Percentiles rank a stretch among this genome's conserved stretches.
Conservation (phyloP, 2,113 vertebrate genomes). For the Trematocara stigmaticum region DNA sequence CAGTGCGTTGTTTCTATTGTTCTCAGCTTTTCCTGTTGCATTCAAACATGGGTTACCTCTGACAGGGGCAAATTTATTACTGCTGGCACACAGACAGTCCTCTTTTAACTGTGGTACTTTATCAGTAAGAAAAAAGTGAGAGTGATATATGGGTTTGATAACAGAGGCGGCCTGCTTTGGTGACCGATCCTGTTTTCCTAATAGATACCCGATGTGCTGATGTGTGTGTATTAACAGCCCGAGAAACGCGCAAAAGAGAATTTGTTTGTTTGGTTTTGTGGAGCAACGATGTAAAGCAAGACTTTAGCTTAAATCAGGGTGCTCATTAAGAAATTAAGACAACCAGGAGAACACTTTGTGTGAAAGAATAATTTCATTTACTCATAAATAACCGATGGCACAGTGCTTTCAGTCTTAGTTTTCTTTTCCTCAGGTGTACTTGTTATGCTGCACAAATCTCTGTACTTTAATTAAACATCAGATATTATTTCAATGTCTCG, state of each 20-base stretch:
- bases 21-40: not conserved
- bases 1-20: not conserved
- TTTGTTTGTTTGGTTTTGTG: not conserved
- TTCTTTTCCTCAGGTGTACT: not conserved
- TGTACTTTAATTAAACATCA: not conserved
- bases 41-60: conserved; percentile 16
- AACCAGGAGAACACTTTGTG: not conserved
- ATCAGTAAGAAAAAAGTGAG: conserved; percentile 52
- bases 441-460: not conserved
- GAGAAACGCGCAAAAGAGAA: not conserved
- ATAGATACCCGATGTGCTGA: not conserved
- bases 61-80: conserved; percentile 45
- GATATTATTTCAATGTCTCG: not conserved
- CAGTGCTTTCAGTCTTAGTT: not conserved
- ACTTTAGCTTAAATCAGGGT: not conserved
- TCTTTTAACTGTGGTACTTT: conserved; percentile 47
- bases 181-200: not conserved
- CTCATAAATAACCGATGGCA: not conserved
- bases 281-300: not conserved
- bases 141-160: conserved; percentile 49
- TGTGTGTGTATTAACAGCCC: not conserved
- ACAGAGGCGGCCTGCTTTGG: conserved; percentile 56
- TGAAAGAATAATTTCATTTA: not conserved
- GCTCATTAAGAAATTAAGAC: not conserved
- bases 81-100: conserved; percentile 35